These are phyloP conservation scores for Sesia bembeciformis DNA, from an alignment of 2,888 invertebrate species.

Conservation along the genomic window DNA sequence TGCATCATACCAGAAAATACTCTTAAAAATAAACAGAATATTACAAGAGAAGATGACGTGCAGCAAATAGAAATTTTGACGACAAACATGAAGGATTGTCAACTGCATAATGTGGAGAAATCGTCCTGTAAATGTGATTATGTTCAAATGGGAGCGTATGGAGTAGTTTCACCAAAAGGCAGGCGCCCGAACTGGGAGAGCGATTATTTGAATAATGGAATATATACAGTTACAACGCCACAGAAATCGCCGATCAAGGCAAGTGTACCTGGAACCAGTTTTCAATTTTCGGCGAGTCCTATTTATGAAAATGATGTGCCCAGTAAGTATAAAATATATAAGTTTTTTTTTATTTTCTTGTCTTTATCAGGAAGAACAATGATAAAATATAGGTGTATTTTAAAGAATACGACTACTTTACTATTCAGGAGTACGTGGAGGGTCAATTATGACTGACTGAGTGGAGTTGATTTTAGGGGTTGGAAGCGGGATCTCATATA, in stretches of 20 bases:
- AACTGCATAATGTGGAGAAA: constrained; percentile 59
- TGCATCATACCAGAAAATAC: constrained; percentile 64
- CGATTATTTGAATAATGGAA: constrained; percentile 58
- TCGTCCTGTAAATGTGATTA: constrained; percentile 63
- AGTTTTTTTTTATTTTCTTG: too few relatives aligned
- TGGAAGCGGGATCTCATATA: too few relatives aligned
- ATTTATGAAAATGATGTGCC: constrained; percentile 64
- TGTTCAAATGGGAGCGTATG: constrained; percentile 62
- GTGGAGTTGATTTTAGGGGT: too few relatives aligned
- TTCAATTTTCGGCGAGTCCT: constrained; percentile 60
- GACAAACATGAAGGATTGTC: constrained; percentile 61
- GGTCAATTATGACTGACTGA: too few relatives aligned
- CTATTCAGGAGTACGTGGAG: too few relatives aligned
- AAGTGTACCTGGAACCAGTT: constrained; percentile 56
- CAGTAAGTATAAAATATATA: constrained; percentile 26
- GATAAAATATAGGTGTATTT: too few relatives aligned
- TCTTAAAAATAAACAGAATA: constrained; percentile 56
- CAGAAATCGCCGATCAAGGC: constrained; percentile 59
- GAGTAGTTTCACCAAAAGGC: constrained; percentile 52
- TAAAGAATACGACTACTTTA: too few relatives aligned
- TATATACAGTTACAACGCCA: constrained; percentile 60
- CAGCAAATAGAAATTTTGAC: constrained; percentile 64
- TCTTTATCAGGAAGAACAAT: too few relatives aligned
- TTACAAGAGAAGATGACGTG: constrained; percentile 60
- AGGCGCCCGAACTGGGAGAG: constrained; percentile 56